Evolutionary conservation across 2,113 vertebrate genomes (phyloP), one percentile per base, ranked within the genome.

Genomic region (Bambusicola thoracicus): DNA sequence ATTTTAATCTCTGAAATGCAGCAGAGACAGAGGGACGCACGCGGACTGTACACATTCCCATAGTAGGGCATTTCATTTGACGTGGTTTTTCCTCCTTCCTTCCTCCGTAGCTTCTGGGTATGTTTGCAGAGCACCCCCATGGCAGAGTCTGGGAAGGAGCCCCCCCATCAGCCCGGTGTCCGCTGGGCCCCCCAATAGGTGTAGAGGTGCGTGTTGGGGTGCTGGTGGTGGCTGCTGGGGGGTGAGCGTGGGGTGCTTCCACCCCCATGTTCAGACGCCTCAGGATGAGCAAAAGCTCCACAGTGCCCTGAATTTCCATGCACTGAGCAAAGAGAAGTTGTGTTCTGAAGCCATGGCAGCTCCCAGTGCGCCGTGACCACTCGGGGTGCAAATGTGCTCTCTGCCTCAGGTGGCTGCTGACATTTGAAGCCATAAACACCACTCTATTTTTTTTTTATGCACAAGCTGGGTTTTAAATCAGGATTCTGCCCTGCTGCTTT

Each of bases 211-310:
- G 55, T 17, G 49, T 24, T 15, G 13, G 11, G 11, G 48, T 51
- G 49, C 49, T 14, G 24, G 25, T 16, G 25, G 62, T 5, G 83
- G 51, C 40, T 6, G 75, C 38, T 72, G 27, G 3, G 41, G 34
- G 10, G 13, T 5, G 2, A 3, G 59, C 1, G 18, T 21, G 11
- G 10, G 2, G 0, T 15, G 34, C 24, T 11, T 18, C 19, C 24
- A 19, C 46, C 13, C 36, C 0, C 43, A 0, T 0, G 6, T 29
- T n/a, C 14, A 53, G 48, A 22, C 2, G 6, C 24, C 32, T 32
- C 7, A 7, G 55, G 40, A 32, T 41, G 22, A 40, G 61, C 18
- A 22, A 34, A 43, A n/a, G 11, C 36, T 24, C 46, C 7, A 13
- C 27, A 49, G 13, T 25, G 58, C 38, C 48, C 36, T 14, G 17